Evolutionary conservation across 2,888 invertebrate genomes (phyloP).

Genomic region (Mesoligia furuncula): DNA sequence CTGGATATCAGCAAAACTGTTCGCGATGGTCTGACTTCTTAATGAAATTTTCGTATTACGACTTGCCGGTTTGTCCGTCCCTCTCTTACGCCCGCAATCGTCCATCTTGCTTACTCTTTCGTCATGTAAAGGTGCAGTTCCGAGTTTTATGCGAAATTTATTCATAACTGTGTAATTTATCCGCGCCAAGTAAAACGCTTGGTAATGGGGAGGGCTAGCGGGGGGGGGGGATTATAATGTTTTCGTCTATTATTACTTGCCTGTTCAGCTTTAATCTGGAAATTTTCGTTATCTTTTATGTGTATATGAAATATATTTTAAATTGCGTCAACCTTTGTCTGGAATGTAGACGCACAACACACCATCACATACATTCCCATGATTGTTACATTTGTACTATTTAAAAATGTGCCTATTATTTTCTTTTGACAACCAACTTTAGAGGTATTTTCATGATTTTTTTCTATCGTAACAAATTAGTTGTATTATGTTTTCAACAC

Average conservation of each 20-base stretch:
- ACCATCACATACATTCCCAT: no score
- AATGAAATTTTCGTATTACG: conserved; percentile 90
- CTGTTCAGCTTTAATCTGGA: conserved; percentile 84
- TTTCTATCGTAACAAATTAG: no score
- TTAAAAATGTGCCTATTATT: no score
- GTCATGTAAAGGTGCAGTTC: conserved; percentile 88
- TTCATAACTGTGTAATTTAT: conserved; percentile 91
- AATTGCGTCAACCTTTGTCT: background rate
- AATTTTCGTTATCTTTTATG: conserved; percentile 78
- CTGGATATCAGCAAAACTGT: conserved; percentile 87
- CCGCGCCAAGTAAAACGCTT: conserved; percentile 86
- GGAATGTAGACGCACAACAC: background rate
- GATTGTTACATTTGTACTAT: no score
- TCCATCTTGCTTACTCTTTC: conserved; percentile 78
- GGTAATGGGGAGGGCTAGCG: conserved; percentile 81
- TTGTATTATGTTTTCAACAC: no score
- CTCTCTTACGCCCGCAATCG: conserved; percentile 66
- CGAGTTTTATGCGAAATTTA: conserved; percentile 91
- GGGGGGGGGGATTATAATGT: conserved; percentile 74
- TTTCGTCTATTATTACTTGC: conserved; percentile 85
- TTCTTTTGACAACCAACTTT: no score
- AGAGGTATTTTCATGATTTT: no score
- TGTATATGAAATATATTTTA: conserved; percentile 22
- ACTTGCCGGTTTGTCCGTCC: conserved; percentile 76
- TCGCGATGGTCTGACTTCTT: conserved; percentile 87